Conservation (phyloP, 2,113 vertebrate species). For the Hepsetus odoe region DNA sequence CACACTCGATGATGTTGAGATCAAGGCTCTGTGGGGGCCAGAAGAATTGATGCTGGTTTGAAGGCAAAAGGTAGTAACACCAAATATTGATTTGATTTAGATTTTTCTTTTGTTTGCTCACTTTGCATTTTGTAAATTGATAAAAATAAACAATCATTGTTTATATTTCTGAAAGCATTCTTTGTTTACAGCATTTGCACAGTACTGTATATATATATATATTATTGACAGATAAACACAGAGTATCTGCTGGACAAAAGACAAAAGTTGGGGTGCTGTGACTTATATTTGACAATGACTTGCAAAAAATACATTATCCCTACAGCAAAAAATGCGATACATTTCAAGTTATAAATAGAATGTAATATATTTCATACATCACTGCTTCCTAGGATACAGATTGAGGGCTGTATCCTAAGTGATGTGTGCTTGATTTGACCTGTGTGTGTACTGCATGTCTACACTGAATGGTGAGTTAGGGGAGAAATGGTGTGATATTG, state of each 20-base stretch:
- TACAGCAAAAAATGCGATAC: constrained; percentile 10
- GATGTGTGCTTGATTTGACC: constrained; percentile 32
- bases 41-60: no score
- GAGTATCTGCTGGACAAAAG: constrained; percentile 9
- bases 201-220: no score
- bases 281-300: constrained; percentile 17
- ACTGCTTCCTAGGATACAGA: constrained; percentile 28
- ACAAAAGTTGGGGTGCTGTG: not conserved
- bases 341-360: constrained; percentile 41
- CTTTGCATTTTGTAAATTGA: no score
- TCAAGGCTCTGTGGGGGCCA: no score
- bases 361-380: constrained; percentile 22
- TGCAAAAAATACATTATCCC: constrained; percentile 2
- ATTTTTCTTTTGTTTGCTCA: no score
- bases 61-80: no score
- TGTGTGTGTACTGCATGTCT: constrained; percentile 15
- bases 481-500: constrained; percentile 22
- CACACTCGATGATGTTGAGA: no score
- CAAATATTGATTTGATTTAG: no score
- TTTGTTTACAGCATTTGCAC: no score
- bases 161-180: no score
- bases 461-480: constrained; percentile 1
- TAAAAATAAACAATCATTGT: no score
- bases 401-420: not conserved
- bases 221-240: no score